A percentile compares a stretch with the other conserved stretches of the same genome.
Evolutionary conservation across 2,797 vertebrate species (phyloP).

Genomic region (Eurystomus glaucurus): DNA sequence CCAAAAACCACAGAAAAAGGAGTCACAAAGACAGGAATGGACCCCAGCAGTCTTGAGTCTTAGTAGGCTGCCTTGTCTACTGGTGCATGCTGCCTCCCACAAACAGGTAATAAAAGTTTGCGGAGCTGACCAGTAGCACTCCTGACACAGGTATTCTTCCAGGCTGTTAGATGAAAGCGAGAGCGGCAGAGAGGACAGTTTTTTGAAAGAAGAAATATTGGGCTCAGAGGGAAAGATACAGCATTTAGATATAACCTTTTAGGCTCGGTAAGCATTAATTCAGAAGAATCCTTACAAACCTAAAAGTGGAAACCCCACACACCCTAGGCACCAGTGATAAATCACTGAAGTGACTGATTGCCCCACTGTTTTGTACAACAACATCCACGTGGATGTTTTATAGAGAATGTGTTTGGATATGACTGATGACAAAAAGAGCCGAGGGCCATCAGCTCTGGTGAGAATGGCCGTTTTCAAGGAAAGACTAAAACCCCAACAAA

Average conservation of each 20-base stretch:
- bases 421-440: not conserved
- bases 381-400: not conserved
- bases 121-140: not conserved
- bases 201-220: conserved; percentile 8
- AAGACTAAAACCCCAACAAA: not conserved
- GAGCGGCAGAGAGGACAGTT: not conserved
- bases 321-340: not conserved
- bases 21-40: not conserved
- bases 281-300: not conserved
- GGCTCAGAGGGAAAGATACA: not conserved
- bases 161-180: not conserved
- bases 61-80: not conserved
- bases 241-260: not conserved
- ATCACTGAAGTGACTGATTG: not conserved
- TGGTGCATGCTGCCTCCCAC: not conserved
- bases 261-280: not conserved
- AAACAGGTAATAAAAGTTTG: not conserved
- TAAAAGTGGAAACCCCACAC: not conserved
- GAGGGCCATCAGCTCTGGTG: not conserved
- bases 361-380: not conserved
- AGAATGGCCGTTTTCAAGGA: not conserved
- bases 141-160: not conserved
- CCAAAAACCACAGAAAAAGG: not conserved
- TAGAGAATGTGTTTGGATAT: not conserved
- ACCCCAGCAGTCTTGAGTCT: not conserved